Conservation (phyloP, 2,888 invertebrate genomes). For the Artemia sinica region DNA sequence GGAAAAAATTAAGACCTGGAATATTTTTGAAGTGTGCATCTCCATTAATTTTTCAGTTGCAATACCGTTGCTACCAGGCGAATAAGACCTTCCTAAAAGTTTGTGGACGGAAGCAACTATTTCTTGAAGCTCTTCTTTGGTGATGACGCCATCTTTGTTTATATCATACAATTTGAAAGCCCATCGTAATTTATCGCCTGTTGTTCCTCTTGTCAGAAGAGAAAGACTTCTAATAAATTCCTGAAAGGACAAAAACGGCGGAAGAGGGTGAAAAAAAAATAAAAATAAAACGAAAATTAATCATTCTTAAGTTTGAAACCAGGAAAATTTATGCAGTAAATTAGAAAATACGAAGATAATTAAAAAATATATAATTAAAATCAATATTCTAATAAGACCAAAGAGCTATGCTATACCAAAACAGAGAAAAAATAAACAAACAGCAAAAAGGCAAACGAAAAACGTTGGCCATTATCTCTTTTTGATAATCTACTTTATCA, state of each 20-base stretch:
- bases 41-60: background rate
- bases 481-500: no score
- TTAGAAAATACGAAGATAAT: no score
- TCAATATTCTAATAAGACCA: no score
- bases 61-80: background rate
- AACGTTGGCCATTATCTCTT: no score
- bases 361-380: no score
- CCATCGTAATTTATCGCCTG: slow-evolving; percentile 12
- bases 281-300: no score
- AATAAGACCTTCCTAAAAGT: background rate
- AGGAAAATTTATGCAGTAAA: no score
- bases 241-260: background rate
- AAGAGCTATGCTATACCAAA: no score
- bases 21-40: background rate
- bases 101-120: slow-evolving; percentile 9
- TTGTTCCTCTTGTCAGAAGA: background rate
- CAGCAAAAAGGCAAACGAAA: no score
- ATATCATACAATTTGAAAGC: slow-evolving; percentile 2
- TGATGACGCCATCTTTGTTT: background rate
- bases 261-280: no score
- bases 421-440: no score
- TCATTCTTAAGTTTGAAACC: no score
- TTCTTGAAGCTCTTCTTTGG: background rate
- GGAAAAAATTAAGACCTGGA: background rate
- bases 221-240: background rate